Evolutionary conservation across 2,113 vertebrate genomes (phyloP), one percentile per base, ranked within the genome.

Genomic region (Sinocyclocheilus anophthalmus): DNA sequence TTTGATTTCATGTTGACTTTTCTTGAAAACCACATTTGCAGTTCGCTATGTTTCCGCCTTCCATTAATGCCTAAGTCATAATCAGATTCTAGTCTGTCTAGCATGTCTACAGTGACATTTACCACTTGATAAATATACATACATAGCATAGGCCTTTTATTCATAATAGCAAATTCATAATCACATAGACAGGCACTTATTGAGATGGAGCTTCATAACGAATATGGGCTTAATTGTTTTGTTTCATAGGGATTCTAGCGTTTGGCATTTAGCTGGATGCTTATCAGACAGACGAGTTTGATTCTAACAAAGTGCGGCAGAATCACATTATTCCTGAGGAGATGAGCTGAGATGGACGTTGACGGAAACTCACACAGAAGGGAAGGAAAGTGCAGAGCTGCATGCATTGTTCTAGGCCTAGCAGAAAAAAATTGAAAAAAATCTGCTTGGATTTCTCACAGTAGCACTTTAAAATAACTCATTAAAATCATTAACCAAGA

Each of bases 31-130:
- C 12, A 18, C 37, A 81, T 81, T 65, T 65, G 57, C 59, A 48
- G 45, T 26, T 63, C 1, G 33, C 26, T 65, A 3, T 0, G 22
- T 61, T 37, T 42, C 30, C 0, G 13, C 12, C n/a, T 67, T 26
- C 37, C 39, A 81, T 67, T 81, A 67, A 67, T 50, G 39, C 48
- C 61, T 20, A 39, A 12, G n/a, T 50, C 5, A 53, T 85, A 67
- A 65, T 77, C 39, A 78, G 12, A 85, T 85, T 59, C 12, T n/a
- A 20, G 2, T 39, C 57, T 77, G 37, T 84, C 30, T 33, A 33
- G 83, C 10, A 65, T 77, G 24, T 37, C 24, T 78, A 61, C 76
- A 53, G 30, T 69, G 80, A n/a, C 80, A 82, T 82, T 82, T 53
- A 70, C 24, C 24, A 22, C 63, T 82, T 82, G 63, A 83, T 83